Evolutionary conservation across 2,113 vertebrate species (phyloP).

Genomic region (Aegithalos caudatus): DNA sequence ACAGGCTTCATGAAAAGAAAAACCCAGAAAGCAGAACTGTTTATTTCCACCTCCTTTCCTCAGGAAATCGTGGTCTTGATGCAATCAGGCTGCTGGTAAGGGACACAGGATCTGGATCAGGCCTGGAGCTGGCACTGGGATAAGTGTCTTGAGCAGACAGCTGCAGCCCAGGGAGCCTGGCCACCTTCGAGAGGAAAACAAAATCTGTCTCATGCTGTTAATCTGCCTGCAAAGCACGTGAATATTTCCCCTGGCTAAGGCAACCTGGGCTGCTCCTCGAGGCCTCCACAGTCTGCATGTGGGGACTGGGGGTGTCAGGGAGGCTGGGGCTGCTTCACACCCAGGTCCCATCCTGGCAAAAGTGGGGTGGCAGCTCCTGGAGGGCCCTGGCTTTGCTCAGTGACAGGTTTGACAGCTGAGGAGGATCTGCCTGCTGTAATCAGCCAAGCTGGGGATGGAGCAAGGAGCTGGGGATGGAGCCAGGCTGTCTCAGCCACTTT

Average conservation of each 20-base stretch:
- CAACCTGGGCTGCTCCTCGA: not conserved
- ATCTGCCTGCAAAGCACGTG: not conserved
- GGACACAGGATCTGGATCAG: not conserved
- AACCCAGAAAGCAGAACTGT: not conserved
- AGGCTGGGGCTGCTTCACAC: not conserved
- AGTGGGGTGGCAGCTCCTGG: not conserved
- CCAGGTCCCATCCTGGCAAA: accelerated
- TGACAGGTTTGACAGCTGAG: not conserved
- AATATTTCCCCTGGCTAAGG: not conserved
- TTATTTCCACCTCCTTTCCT: not conserved
- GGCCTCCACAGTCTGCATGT: accelerated
- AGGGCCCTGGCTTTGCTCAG: not conserved
- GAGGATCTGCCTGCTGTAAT: not conserved
- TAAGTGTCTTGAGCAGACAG: not conserved
- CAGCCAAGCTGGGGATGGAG: accelerated
- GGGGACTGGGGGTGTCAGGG: not conserved
- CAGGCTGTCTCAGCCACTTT: accelerated
- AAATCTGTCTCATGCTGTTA: not conserved
- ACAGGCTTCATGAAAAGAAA: not conserved
- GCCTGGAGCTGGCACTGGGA: not conserved
- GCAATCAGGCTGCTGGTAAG: not conserved
- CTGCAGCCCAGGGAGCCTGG: not conserved
- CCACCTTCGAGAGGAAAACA: not conserved
- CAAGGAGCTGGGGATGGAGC: too few species aligned
- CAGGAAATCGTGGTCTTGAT: accelerated